These are phyloP conservation scores for Panthera uncia DNA, from an alignment of 2,113 vertebrate species.

Conservation along the genomic window DNA sequence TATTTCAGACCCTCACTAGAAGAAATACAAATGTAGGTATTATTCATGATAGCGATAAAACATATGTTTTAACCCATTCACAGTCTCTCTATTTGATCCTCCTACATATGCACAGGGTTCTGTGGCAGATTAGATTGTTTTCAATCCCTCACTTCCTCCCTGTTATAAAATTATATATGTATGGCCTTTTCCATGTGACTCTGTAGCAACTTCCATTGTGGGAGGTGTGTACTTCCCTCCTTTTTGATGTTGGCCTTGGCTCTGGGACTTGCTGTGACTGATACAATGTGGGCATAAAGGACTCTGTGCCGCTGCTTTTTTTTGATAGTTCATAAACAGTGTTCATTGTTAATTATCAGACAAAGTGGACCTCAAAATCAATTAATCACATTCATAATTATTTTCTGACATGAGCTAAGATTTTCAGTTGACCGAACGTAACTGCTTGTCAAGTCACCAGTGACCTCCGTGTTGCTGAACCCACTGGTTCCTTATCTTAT, in stretches of 20 bases:
- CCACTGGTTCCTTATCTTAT: neutral
- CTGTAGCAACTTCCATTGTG: neutral
- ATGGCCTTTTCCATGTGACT: neutral
- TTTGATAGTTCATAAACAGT: neutral
- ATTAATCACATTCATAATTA: neutral
- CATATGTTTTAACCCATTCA: neutral
- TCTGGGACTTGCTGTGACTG: neutral
- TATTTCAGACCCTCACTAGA: neutral
- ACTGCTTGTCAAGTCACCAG: neutral
- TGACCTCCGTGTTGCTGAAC: neutral
- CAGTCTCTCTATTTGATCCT: neutral
- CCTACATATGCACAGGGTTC: neutral
- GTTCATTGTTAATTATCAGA: neutral
- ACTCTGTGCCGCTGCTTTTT: neutral
- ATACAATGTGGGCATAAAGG: neutral
- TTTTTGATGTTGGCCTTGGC: neutral
- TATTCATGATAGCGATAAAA: neutral
- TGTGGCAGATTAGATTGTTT: neutral
- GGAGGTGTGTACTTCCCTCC: neutral
- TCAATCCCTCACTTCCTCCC: neutral
- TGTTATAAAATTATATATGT: neutral
- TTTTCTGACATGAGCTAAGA: neutral
- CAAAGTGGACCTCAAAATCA: slow-evolving; percentile 1
- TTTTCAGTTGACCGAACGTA: neutral
- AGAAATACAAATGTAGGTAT: neutral